Conservation (phyloP, 2,797 vertebrate genomes). For the Diglossa cyanea region DNA sequence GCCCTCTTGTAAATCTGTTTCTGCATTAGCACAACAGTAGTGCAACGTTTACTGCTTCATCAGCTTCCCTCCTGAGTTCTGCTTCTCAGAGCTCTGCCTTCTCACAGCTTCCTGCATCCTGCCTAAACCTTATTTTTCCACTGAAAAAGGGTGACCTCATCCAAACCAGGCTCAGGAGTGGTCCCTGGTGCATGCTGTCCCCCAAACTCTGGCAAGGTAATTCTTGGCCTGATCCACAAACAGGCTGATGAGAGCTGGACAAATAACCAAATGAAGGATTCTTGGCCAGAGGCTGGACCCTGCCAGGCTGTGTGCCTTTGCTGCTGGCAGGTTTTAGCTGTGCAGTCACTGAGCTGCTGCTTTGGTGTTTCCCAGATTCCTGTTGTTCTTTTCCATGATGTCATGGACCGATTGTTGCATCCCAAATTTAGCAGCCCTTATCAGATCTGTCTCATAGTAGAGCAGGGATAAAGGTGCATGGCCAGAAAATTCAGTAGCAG, state of each 20-base stretch:
- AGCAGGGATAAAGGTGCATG: background rate
- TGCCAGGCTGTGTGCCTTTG: background rate
- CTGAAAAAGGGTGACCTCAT: background rate
- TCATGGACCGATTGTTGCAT: background rate
- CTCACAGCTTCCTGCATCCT: background rate
- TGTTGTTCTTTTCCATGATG: background rate
- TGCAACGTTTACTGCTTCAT: background rate
- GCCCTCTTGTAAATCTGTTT: background rate
- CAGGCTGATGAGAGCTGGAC: background rate
- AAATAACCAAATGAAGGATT: fast-evolving
- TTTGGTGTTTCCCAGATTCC: background rate
- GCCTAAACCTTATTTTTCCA: background rate
- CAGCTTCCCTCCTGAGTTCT: background rate
- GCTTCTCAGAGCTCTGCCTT: background rate
- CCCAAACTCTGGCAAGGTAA: background rate
- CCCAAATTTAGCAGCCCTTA: background rate
- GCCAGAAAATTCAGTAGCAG: background rate
- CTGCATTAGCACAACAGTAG: background rate
- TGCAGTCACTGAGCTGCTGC: background rate
- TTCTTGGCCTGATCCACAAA: background rate
- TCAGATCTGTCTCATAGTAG: background rate
- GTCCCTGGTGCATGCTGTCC: background rate
- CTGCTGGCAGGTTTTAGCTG: background rate
- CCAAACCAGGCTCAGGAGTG: background rate
- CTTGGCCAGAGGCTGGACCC: background rate